A percentile compares a stretch with the other conserved stretches of the same genome.
Evolutionary conservation across 2,797 vertebrate species (phyloP).

Genomic region (Cuculus canorus): DNA sequence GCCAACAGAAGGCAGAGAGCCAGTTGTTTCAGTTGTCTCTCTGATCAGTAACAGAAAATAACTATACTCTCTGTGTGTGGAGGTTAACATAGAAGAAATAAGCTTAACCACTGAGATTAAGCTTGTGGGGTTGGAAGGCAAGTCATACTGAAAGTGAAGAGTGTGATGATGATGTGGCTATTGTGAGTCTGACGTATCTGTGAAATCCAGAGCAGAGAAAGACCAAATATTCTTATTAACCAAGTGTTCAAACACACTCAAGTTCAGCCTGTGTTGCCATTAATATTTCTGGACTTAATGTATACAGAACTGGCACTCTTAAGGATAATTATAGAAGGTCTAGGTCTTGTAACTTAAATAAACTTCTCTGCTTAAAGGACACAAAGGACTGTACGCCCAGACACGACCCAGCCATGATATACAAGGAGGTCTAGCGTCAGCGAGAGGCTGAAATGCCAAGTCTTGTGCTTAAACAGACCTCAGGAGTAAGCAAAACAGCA

Average conservation of each 20-base stretch:
- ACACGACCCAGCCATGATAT: neutral
- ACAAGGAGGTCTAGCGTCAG: neutral
- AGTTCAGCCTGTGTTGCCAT: neutral
- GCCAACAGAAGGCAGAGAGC: neutral
- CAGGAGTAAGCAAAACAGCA: neutral
- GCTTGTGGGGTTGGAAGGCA: neutral
- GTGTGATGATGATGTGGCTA: neutral
- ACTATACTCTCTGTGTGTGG: neutral
- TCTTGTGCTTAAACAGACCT: neutral
- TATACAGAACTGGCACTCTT: neutral
- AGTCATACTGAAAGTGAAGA: neutral
- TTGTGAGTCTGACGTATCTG: neutral
- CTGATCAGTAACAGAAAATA: neutral
- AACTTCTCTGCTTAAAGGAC: neutral
- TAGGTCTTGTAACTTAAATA: neutral
- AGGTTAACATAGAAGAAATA: neutral
- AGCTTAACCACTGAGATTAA: neutral
- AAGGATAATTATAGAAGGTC: neutral
- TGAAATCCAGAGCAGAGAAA: neutral
- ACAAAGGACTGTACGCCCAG: neutral
- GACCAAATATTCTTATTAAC: neutral
- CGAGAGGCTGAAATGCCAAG: neutral
- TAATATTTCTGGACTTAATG: conserved; percentile 1
- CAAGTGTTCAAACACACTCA: neutral
- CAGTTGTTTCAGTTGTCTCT: neutral